Percentiles rank a stretch among this genome's conserved stretches.
These are phyloP conservation scores for Lasiurus borealis DNA, from an alignment of 2,113 vertebrate genomes.

Conservation along the genomic window DNA sequence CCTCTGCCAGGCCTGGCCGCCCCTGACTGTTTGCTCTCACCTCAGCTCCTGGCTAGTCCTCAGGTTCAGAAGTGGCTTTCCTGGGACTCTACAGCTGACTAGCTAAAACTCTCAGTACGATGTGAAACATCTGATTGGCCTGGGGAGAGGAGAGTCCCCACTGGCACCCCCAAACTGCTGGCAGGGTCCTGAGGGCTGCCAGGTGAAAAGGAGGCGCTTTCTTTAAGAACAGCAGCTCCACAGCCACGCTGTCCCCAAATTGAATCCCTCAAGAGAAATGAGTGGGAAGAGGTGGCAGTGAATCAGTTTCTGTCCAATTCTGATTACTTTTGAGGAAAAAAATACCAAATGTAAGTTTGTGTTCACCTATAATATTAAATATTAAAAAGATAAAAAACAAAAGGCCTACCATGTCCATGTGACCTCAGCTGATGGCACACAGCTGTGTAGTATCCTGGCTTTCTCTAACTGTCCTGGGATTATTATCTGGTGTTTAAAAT, in stretches of 20 bases:
- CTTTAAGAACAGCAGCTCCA: background rate
- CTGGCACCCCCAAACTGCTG: background rate
- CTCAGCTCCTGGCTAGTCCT: background rate
- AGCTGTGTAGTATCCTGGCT: background rate
- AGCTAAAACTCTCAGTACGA: background rate
- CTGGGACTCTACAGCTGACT: background rate
- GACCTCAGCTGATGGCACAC: background rate
- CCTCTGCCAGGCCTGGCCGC: no score
- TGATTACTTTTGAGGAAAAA: background rate
- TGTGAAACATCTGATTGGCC: background rate
- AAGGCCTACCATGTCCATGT: no score
- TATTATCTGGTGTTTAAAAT: background rate
- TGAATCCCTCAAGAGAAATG: background rate
- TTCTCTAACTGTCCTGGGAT: background rate
- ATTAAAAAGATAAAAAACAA: background rate
- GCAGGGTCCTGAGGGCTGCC: background rate
- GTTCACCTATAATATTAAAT: background rate
- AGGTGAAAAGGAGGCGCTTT: background rate
- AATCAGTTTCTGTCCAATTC: background rate
- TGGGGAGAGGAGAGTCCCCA: background rate
- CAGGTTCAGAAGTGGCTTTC: background rate
- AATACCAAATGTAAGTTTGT: background rate
- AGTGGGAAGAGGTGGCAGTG: background rate
- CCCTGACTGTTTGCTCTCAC: no score
- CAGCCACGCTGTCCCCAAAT: accelerated